Base-by-base conservation (phyloP, 2,888 invertebrate species). In the Seladonia tumulorum region DNA sequence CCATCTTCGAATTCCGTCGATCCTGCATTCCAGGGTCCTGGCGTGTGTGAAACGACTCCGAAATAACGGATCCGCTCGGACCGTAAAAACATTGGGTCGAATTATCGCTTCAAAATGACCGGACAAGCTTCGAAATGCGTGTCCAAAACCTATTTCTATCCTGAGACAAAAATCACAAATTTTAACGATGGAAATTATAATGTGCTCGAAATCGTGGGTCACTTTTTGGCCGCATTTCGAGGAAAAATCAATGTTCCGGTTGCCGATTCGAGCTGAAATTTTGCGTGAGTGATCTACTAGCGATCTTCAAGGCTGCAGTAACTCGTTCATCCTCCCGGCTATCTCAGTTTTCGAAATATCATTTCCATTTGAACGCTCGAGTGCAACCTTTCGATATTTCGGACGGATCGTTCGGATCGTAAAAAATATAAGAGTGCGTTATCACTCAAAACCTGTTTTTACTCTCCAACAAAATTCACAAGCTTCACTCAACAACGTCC, bases 1-100 rank as follows among this genome's bases (percentile, higher is more conserved):
- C 86, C 83, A 87, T 90, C 87, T 81, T 90, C 82, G 87, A 87
- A 85, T 89, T 86, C 90, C 85, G 60, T 7, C 25, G 76, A 79
- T 77, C 70, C 45, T 16, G 12, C 5, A 35, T 49, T 22, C 71
- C 84, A 70, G 72, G 76, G 73, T 60, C 60, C 66, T 45, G 47
- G 49, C 71, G 49, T 66, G 63, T 60, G 53, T 57, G 22, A 16
- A 60, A 29, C 25, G 22, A 29, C 39, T 5, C 25, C 22, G 39
- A 60, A 84, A 79, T 73, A 68, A 79, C 76, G 57, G 66, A 79
- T 53, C 12, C 57, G 5, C 29, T 4, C 47, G 63, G 47, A 57
- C 45, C 25, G 47, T 71, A 68, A 78, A 73, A 68, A 73, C 18
- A 72, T 74, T 42, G 35, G 42, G 42, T 63, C 18, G 60, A 85